Conservation (phyloP, 2,797 vertebrate species). For the Anisognathus igniventris region DNA sequence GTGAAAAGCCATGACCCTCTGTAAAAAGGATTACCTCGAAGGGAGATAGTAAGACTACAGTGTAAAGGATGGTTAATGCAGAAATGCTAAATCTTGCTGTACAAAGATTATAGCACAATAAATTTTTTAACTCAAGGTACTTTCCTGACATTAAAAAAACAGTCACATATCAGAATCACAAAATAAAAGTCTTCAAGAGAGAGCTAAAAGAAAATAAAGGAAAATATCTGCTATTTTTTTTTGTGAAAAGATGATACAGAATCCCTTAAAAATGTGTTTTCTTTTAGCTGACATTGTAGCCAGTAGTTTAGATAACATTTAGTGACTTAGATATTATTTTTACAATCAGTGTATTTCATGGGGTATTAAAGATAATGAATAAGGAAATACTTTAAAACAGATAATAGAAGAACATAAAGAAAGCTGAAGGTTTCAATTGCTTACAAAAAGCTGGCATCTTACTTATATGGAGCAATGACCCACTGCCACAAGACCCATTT, state of each 20-base stretch:
- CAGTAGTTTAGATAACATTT: constrained; percentile 41
- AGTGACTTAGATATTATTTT: constrained; percentile 18
- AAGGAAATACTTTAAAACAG: constrained; percentile 22
- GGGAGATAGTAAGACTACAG: background rate
- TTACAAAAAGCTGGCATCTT: background rate
- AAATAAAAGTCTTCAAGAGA: constrained; percentile 9
- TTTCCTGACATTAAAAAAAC: constrained; percentile 28
- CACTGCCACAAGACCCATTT: background rate
- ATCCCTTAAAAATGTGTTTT: background rate
- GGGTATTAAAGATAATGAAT: constrained; percentile 33
- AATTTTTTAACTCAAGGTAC: constrained; percentile 26
- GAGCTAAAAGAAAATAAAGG: background rate
- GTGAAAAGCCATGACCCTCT: constrained; percentile 27
- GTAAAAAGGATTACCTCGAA: constrained; percentile 43
- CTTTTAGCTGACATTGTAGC: background rate
- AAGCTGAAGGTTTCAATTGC: background rate
- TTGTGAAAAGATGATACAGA: background rate
- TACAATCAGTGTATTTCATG: constrained; percentile 8
- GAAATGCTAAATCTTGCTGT: constrained; percentile 16
- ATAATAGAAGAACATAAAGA: background rate
- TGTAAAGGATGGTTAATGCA: background rate
- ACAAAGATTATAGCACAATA: constrained; percentile 17
- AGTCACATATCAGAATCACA: constrained; percentile 8
- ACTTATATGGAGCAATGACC: background rate
- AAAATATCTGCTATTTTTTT: background rate